Base-by-base conservation (phyloP, 1,140 invertebrate species). In the Ptiloglossa arizonensis region DNA sequence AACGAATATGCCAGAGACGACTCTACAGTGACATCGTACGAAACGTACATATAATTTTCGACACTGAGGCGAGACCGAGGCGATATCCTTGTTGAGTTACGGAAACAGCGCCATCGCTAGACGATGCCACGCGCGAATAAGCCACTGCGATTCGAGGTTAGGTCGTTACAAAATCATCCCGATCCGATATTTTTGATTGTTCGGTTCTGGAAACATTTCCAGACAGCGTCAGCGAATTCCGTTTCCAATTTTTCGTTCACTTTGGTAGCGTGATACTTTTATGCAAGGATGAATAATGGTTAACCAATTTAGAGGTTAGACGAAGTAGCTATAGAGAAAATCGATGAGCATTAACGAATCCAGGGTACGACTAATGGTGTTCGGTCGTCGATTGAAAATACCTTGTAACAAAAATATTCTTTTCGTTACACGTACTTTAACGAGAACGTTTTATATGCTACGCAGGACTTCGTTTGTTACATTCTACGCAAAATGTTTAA, bases 41-140 rank as follows among this genome's bases (percentile, higher is more conserved):
- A 19, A 29, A 22, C 8, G 44, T 63, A 46, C 6, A 50, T 59
- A 57, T 52, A 76, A 82, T 64, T 73, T 63, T 68, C 27, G 41
- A 54, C n/a, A 72, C 32, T 29, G 19, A 19, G 8, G 35, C 6
- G 8, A 38, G 5, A 11, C 9, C 17, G 38, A 29, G 48, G 22
- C 24, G n/a, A 29, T n/a, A n/a, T 75, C 9, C 19, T 41, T 24
- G 50, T 24, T 19, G 11, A 50, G 56, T 57, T n/a, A n/a, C 44
- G 41, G 38, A 64, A 73, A 66, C 52, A 64, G 76, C 76, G 76
- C 70, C 70, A 57, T 74, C 50, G 27, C 15, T 6, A 4, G 52
- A 46, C 9, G 52, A 73, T 66, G 29, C 41, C 59, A 50, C 76
- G 76, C 69, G 50, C 15, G 59, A 74, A 19, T 66, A 48, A 41